These are phyloP conservation scores for Hyposoter didymator DNA, from an alignment of 2,888 invertebrate genomes.

Conservation along the genomic window DNA sequence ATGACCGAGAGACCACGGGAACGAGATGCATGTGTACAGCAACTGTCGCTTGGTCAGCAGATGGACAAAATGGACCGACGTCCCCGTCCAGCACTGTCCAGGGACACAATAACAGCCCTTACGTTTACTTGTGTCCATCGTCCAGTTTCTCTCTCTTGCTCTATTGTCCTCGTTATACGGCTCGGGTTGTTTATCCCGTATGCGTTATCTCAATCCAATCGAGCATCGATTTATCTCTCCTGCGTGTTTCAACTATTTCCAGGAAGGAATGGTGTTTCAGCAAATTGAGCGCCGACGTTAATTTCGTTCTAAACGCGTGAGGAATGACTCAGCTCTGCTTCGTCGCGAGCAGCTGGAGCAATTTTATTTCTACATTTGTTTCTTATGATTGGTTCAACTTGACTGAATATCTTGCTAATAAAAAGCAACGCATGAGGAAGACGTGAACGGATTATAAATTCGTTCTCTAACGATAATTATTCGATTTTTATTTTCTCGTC, in stretches of 20 bases:
- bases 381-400: neutral
- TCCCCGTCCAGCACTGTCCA: slow-evolving; percentile 73
- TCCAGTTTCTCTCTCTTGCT: slow-evolving; percentile 33
- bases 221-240: slow-evolving; percentile 50
- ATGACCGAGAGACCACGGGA: slow-evolving; percentile 60
- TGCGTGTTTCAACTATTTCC: slow-evolving; percentile 44
- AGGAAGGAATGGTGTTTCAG: slow-evolving; percentile 24
- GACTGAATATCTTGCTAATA: neutral
- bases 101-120: slow-evolving; percentile 79
- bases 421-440: neutral
- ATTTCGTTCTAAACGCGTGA: neutral
- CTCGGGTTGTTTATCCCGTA: slow-evolving; percentile 57
- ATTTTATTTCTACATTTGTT: neutral
- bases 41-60: slow-evolving; percentile 81
- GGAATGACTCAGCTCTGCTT: neutral
- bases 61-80: slow-evolving; percentile 82
- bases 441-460: too few relatives aligned
- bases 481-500: too few relatives aligned
- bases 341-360: neutral
- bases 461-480: too few relatives aligned
- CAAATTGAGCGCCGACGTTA: slow-evolving; percentile 5
- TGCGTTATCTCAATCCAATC: slow-evolving; percentile 59
- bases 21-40: slow-evolving; percentile 48
- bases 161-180: slow-evolving; percentile 66
- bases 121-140: slow-evolving; percentile 59